Base-by-base conservation (phyloP, 2,113 vertebrate genomes). In the Poeciliopsis occidentalis region DNA sequence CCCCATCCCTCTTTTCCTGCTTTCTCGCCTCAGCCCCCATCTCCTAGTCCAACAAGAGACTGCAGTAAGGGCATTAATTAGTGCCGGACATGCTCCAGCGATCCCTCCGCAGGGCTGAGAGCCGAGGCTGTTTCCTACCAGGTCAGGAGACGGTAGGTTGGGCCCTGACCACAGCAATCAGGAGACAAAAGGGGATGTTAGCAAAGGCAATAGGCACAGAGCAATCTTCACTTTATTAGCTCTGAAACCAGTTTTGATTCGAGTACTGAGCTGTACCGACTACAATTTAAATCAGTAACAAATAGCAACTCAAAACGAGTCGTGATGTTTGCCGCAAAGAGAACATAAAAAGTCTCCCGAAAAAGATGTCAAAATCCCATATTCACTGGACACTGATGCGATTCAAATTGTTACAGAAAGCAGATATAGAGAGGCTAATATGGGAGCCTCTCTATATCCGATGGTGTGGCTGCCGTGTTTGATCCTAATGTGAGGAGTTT, bases 21-120 rank as follows among this genome's bases (percentile, higher is more conserved):
- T 41, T 71, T 51, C 68, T 67, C 78, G 67, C 79, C 74, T 67
- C 77, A 71, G 81, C 74, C 64, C 67, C 10, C 10, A 72, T 88
- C 84, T 71, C 37, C 57, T 22, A 76, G 63, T 76, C 78, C 85
- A 91, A 90, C 77, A 82, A 90, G 83, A 77, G 69, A 79, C 88
- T 91, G 89, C 91, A 85, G 86, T 73, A 86, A 85, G 73, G 85
- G 78, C 87, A 90, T 92, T 93, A 92, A 93, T 92, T 92, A 92
- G 90, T 68, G 78, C 78, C 87, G 83, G 84, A 87, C 81, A 90
- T 87, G 87, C 80, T 39, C 90, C 85, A 83, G 86, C 85, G 85
- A 90, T 80, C 87, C 78, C 85, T 41, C 88, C 85, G 82, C 37
- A 86, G 82, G 91, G 75, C 73, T 57, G 78, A 84, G 74, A 82